Evolutionary conservation across 2,113 vertebrate genomes (phyloP).

Genomic region (Ancistrus triradiatus): DNA sequence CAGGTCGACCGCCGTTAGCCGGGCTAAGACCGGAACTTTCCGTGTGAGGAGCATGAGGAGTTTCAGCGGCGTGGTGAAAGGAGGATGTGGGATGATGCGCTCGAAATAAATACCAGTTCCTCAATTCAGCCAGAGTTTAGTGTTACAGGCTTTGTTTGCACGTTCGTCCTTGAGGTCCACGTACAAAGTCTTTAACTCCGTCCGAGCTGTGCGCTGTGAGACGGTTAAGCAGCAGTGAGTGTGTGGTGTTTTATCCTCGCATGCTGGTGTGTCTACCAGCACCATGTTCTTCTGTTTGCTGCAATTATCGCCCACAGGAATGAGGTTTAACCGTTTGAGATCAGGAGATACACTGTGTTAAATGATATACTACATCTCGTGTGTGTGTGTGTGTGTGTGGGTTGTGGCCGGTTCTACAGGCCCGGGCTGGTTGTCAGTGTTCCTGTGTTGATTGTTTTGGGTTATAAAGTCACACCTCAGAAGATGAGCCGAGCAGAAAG

Average conservation of each 20-base stretch:
- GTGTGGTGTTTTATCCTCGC: not conserved
- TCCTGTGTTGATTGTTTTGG: too few species aligned
- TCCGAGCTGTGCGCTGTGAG: too few species aligned
- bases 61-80: slow-evolving; percentile 4
- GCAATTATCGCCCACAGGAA: slow-evolving; percentile 20
- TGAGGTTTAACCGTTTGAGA: slow-evolving; percentile 17
- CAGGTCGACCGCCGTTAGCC: not conserved
- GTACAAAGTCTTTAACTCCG: not conserved
- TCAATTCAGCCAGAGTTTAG: not conserved
- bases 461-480: too few species aligned
- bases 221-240: not conserved
- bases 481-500: too few species aligned
- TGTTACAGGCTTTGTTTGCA: not conserved
- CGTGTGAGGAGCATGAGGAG: not conserved
- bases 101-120: slow-evolving; percentile 4
- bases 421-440: slow-evolving; percentile 17
- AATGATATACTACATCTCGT: too few species aligned
- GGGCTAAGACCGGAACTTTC: not conserved
- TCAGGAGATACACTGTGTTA: slow-evolving; percentile 4
- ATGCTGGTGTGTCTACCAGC: too few species aligned
- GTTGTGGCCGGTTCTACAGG: slow-evolving; percentile 12
- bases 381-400: too few species aligned
- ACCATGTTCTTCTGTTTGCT: too few species aligned
- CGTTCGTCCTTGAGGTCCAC: not conserved
- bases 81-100: not conserved